phyloP scores from a whole-genome alignment of 2,113 vertebrate species.

The Meriones unguiculatus region DNA sequence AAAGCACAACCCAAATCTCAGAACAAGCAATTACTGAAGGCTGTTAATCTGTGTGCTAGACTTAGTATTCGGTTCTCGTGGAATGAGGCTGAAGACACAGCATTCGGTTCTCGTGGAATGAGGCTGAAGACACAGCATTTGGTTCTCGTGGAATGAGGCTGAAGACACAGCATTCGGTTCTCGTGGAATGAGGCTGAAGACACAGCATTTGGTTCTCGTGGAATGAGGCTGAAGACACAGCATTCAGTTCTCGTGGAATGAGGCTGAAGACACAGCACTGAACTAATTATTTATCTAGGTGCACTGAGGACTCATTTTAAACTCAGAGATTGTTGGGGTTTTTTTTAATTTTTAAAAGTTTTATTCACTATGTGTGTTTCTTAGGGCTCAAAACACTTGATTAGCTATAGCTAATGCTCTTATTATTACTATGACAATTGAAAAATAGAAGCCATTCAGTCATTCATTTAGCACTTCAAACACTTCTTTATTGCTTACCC shows the following conservation, averaged over 20 bases:
- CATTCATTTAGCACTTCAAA: background rate
- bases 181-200: background rate
- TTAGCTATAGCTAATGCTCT: background rate
- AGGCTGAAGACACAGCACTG: background rate
- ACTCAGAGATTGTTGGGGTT: background rate
- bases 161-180: background rate
- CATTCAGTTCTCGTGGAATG: background rate
- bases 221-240: background rate
- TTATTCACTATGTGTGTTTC: background rate
- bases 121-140: background rate
- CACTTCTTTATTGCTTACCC: background rate
- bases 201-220: background rate
- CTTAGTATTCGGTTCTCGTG: background rate
- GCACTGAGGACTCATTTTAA: slow-evolving; percentile 24
- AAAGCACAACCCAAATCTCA: background rate
- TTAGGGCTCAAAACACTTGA: background rate
- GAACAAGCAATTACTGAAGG: background rate
- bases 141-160: too few relatives aligned
- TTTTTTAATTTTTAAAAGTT: background rate
- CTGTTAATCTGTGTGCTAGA: slow-evolving; percentile 1
- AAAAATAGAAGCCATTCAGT: slow-evolving; percentile 11
- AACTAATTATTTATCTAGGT: background rate
- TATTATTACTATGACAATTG: background rate
- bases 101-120: too few relatives aligned
- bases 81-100: background rate